Evolutionary conservation across 1,140 invertebrate species (phyloP).

Genomic region (Drosophila quadrilineata): DNA sequence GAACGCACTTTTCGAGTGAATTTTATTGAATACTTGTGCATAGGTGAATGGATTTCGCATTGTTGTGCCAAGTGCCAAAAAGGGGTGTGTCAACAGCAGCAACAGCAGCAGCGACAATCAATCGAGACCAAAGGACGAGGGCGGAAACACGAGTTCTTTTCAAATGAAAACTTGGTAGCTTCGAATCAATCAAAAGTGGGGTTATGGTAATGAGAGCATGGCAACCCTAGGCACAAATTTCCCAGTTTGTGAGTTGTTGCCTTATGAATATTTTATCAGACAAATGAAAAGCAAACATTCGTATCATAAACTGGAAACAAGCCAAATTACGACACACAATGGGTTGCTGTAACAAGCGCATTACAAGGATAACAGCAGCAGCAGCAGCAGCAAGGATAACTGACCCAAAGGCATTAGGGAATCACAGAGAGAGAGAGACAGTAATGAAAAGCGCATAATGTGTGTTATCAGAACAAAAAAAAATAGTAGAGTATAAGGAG

Average conservation of each 20-base stretch:
- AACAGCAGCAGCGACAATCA: not conserved
- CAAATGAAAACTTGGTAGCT: not conserved
- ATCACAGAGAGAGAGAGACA: constrained; percentile 15
- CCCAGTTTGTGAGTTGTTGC: constrained; percentile 5
- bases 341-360: constrained; percentile 59
- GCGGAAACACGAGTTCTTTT: not conserved
- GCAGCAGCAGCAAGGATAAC: not conserved
- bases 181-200: not conserved
- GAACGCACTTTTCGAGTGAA: constrained; percentile 41
- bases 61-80: constrained; percentile 40
- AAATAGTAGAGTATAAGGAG: too few species aligned
- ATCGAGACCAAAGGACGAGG: too few species aligned
- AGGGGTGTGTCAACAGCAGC: constrained; percentile 39
- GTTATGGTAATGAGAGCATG: constrained; percentile 4
- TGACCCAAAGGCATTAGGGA: constrained; percentile 68
- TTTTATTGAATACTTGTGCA: constrained; percentile 27
- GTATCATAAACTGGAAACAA: constrained; percentile 44
- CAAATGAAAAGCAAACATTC: constrained; percentile 67
- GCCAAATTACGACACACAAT: constrained; percentile 71
- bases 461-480: constrained; percentile 24
- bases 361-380: constrained; percentile 57
- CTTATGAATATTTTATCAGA: constrained; percentile 63
- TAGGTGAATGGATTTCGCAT: constrained; percentile 35
- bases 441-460: constrained; percentile 32
- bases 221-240: not conserved